phyloP scores from a whole-genome alignment of 23 tunicate species.

The Ascidia mentula region DNA sequence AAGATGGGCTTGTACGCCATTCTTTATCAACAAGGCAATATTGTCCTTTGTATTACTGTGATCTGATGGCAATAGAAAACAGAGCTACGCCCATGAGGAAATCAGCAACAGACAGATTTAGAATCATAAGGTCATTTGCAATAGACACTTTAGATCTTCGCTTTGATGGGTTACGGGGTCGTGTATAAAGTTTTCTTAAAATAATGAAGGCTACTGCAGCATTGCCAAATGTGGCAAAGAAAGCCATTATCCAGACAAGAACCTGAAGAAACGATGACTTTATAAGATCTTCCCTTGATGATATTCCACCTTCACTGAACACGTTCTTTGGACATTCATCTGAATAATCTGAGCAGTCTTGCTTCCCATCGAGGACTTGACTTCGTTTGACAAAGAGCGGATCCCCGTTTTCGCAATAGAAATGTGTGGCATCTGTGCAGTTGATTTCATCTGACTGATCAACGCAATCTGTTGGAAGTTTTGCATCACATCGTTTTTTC shows the following conservation, averaged over 20 bases:
- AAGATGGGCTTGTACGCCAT: constrained; percentile 26
- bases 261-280: neutral
- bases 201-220: neutral
- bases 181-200: neutral
- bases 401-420: constrained; percentile 38
- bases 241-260: constrained; percentile 40
- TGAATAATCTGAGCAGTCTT: constrained; percentile 35
- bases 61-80: constrained; percentile 23
- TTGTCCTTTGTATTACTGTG: constrained; percentile 12
- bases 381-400: constrained; percentile 35
- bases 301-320: constrained; percentile 23
- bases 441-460: constrained; percentile 39
- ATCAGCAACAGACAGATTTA: constrained; percentile 47
- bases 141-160: neutral
- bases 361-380: constrained; percentile 37
- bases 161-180: neutral
- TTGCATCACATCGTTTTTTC: constrained; percentile 22
- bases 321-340: constrained; percentile 44
- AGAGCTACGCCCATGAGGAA: constrained; percentile 49
- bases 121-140: constrained; percentile 6
- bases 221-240: constrained; percentile 25
- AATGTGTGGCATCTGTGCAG: constrained; percentile 37
- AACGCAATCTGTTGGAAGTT: constrained; percentile 19
- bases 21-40: constrained; percentile 30
- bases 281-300: constrained; percentile 37